Evolutionary conservation across 1,140 invertebrate genomes (phyloP).

Genomic region (Aleiodes sp.): DNA sequence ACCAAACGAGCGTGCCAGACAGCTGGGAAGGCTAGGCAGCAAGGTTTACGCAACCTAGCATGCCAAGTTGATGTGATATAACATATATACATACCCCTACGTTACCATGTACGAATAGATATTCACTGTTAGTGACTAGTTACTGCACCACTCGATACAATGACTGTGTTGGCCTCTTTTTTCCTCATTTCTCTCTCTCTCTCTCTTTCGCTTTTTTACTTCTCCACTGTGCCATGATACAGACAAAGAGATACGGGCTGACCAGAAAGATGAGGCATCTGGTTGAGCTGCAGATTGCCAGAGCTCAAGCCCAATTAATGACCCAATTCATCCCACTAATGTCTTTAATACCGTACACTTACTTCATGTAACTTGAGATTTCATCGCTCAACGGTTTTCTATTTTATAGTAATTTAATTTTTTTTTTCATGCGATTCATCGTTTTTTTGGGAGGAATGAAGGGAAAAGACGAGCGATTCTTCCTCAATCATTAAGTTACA

Average conservation of each 20-base stretch:
- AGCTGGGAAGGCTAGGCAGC: slow-evolving; percentile 12
- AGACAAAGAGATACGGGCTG: neutral
- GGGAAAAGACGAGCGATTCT: too few relatives aligned
- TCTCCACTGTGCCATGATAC: slow-evolving; percentile 15
- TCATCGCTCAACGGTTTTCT: neutral
- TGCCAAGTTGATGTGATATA: neutral
- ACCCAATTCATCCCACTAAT: neutral
- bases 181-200: neutral
- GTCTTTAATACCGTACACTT: neutral
- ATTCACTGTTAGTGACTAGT: neutral
- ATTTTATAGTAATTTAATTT: too few relatives aligned
- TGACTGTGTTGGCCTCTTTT: slow-evolving; percentile 10
- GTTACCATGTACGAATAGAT: neutral
- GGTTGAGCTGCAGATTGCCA: neutral
- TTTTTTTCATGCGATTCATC: too few relatives aligned
- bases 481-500: too few relatives aligned
- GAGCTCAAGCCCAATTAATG: slow-evolving; percentile 14
- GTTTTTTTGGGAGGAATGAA: too few relatives aligned
- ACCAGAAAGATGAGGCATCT: neutral
- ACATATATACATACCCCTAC: neutral
- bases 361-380: neutral
- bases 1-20: neutral
- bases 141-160: slow-evolving; percentile 22
- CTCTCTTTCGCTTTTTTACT: too few relatives aligned
- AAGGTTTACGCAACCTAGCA: neutral